phyloP scores from a whole-genome alignment of 1,140 invertebrate species.

The Panagrolaimus sp. region DNA sequence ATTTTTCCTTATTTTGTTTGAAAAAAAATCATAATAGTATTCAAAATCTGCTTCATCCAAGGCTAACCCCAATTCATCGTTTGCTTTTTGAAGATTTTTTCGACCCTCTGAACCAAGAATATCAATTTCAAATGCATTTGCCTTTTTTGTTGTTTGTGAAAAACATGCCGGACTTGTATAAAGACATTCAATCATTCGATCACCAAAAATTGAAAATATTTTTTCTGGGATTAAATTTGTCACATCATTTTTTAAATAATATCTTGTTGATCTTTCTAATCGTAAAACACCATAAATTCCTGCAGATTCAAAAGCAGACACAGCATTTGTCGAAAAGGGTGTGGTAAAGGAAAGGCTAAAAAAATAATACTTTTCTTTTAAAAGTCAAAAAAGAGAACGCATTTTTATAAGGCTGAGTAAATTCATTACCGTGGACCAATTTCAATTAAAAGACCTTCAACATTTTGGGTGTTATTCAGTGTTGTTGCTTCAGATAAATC shows the following conservation, averaged over 20 bases:
- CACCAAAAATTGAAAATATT: slow-evolving; percentile 44
- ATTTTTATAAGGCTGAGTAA: too few relatives aligned
- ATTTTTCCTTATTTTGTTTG: slow-evolving; percentile 67
- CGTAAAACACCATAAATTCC: slow-evolving; percentile 43
- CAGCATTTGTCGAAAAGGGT: slow-evolving; percentile 53
- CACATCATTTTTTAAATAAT: slow-evolving; percentile 21
- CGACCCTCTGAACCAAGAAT: slow-evolving; percentile 29
- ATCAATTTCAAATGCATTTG: slow-evolving; percentile 20
- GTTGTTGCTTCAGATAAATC: neutral
- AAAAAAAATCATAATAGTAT: slow-evolving; percentile 63
- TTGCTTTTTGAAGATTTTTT: slow-evolving; percentile 32
- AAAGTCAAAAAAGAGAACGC: neutral
- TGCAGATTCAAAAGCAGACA: slow-evolving; percentile 42
- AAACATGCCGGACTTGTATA: slow-evolving; percentile 27
- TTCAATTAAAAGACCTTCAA: slow-evolving; percentile 15
- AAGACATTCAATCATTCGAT: slow-evolving; percentile 50
- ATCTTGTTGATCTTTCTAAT: slow-evolving; percentile 45
- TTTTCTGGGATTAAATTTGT: slow-evolving; percentile 14
- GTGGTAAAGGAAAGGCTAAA: slow-evolving; percentile 51
- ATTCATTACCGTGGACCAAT: slow-evolving; percentile 23
- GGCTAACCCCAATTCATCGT: slow-evolving; percentile 55
- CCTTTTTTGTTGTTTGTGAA: neutral
- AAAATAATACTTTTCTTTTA: slow-evolving; percentile 16
- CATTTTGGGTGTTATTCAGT: neutral
- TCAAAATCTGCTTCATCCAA: slow-evolving; percentile 63